Conservation (phyloP, 2,888 invertebrate species). For the Cantharis rustica region DNA sequence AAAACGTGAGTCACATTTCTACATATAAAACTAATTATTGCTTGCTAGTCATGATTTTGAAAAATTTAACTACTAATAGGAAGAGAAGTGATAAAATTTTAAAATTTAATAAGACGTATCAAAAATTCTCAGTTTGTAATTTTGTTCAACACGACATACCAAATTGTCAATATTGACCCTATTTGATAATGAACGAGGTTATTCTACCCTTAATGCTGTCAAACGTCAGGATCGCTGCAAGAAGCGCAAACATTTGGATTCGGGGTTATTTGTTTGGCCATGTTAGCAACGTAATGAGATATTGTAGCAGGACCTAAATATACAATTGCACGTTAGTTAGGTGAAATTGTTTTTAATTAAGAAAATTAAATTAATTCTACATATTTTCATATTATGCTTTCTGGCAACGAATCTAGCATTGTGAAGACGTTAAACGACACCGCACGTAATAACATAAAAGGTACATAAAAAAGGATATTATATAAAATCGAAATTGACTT, state of each 20-base stretch:
- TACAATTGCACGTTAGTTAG: slow-evolving; percentile 17
- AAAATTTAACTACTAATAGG: neutral
- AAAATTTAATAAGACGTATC: slow-evolving; percentile 6
- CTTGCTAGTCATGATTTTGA: neutral
- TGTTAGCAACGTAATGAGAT: slow-evolving; percentile 32
- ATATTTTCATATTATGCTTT: neutral
- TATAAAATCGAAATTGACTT: slow-evolving; percentile 8
- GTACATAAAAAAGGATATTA: neutral
- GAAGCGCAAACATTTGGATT: slow-evolving; percentile 37
- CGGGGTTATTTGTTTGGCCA: slow-evolving; percentile 28
- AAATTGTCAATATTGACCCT: slow-evolving; percentile 23
- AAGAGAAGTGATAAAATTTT: slow-evolving; percentile 7
- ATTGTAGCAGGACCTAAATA: slow-evolving; percentile 21
- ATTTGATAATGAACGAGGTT: slow-evolving; percentile 29
- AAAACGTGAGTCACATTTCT: slow-evolving; percentile 1
- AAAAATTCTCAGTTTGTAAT: neutral
- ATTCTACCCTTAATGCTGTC: slow-evolving; percentile 35
- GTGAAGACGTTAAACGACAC: neutral
- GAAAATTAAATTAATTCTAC: neutral
- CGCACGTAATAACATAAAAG: slow-evolving; percentile 1
- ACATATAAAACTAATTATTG: neutral
- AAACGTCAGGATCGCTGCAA: slow-evolving; percentile 37
- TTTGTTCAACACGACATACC: neutral
- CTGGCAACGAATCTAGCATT: neutral
- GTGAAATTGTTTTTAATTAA: neutral